A percentile compares a stretch with the other conserved stretches of the same genome.
Evolutionary conservation across 2,888 invertebrate genomes (phyloP).

Genomic region (Lottia gigantea): DNA sequence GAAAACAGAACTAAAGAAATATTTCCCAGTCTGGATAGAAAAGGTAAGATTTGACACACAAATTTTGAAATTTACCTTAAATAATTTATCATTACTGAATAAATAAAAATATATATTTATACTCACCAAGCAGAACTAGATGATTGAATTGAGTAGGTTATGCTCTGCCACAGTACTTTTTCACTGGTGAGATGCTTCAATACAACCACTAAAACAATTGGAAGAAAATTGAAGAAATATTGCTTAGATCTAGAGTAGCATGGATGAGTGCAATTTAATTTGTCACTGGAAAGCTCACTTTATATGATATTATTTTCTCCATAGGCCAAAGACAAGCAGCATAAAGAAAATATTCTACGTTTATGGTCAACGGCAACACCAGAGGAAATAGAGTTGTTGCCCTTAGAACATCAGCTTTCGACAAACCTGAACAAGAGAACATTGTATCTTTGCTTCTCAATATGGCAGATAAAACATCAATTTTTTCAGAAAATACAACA

Average conservation of each 20-base stretch:
- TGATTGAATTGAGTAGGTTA: no score
- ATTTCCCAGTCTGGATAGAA: conserved; percentile 50
- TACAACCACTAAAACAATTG: no score
- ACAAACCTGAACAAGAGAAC: conserved; percentile 38
- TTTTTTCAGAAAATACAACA: conserved; percentile 23
- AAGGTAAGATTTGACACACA: conserved; percentile 39
- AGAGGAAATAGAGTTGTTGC: conserved; percentile 46
- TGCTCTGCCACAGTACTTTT: no score
- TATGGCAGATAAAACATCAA: conserved; percentile 42
- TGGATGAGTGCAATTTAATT: no score
- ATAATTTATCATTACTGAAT: no score
- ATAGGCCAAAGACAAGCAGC: conserved; percentile 45
- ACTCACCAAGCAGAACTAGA: no score
- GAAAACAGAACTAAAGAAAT: conserved; percentile 35
- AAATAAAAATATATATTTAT: no score
- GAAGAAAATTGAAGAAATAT: no score
- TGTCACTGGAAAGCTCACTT: not conserved
- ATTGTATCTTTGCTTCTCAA: conserved; percentile 36
- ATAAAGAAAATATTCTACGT: conserved; percentile 44
- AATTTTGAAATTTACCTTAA: no score
- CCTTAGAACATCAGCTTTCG: conserved; percentile 42
- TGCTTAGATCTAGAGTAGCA: no score
- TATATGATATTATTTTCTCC: conserved; percentile 7
- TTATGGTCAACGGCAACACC: conserved; percentile 52
- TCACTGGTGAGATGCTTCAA: no score